These are phyloP conservation scores for Cephalopachus bancanus DNA, from an alignment of 2,797 vertebrate genomes.

Conservation along the genomic window DNA sequence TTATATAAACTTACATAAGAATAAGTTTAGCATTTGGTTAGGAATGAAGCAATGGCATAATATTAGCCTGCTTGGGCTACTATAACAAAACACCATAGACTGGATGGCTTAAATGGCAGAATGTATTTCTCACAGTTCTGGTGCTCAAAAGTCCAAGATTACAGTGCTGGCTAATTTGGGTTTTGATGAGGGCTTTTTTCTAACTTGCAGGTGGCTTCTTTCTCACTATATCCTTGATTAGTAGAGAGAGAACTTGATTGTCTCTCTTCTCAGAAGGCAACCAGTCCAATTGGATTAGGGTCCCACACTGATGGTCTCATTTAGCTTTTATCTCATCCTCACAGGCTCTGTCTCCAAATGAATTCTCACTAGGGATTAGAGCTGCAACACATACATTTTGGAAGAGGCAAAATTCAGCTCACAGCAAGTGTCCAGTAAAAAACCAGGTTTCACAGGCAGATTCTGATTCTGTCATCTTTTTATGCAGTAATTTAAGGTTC, in stretches of 20 bases:
- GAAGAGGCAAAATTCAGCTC: neutral
- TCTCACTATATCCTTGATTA: neutral
- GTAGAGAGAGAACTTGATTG: neutral
- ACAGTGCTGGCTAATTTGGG: neutral
- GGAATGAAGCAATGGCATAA: neutral
- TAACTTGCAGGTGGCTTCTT: neutral
- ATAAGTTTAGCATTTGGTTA: neutral
- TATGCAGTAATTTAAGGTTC: neutral
- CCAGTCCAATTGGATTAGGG: neutral
- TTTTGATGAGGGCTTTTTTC: neutral
- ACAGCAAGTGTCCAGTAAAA: neutral
- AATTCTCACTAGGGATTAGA: neutral
- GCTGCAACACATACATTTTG: neutral
- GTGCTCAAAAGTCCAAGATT: neutral
- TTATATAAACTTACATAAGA: too few relatives aligned
- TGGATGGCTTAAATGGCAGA: neutral
- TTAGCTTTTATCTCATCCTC: neutral
- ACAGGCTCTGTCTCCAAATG: neutral
- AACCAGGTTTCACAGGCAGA: neutral
- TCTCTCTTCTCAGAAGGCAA: neutral
- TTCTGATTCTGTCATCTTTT: neutral
- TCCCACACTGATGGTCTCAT: neutral
- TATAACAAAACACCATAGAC: neutral
- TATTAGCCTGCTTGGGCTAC: neutral
- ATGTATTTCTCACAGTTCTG: neutral